Percentiles rank a stretch among this genome's conserved stretches.
These are phyloP conservation scores for Eulithis prunata DNA, from an alignment of 2,888 invertebrate genomes.

Conservation along the genomic window DNA sequence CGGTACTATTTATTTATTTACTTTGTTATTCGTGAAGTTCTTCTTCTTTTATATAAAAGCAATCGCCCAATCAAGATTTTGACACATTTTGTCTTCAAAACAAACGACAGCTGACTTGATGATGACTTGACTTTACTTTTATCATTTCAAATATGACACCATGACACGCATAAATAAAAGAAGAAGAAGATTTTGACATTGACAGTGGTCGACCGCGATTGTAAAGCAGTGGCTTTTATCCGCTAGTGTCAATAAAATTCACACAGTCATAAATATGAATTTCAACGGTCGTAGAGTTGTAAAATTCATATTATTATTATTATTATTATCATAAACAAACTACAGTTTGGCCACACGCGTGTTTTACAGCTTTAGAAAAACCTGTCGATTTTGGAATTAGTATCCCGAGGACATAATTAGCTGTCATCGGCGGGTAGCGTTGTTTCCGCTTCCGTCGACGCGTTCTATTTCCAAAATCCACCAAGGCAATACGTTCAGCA, in stretches of 20 bases:
- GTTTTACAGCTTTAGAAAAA: slow-evolving; percentile 60
- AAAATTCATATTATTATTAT: slow-evolving; percentile 77
- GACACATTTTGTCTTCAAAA: no score
- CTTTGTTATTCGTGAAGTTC: slow-evolving; percentile 60
- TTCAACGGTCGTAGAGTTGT: slow-evolving; percentile 67
- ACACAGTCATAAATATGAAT: slow-evolving; percentile 71
- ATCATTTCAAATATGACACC: no score
- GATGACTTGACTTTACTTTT: no score
- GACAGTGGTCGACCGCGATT: slow-evolving; percentile 59
- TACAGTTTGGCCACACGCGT: slow-evolving; percentile 46
- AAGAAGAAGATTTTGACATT: slow-evolving; percentile 52
- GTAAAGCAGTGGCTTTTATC: slow-evolving; percentile 57
- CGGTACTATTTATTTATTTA: slow-evolving; percentile 49
- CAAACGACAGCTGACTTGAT: no score
- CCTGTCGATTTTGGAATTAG: slow-evolving; percentile 78
- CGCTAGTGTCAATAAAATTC: slow-evolving; percentile 68
- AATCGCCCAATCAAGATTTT: slow-evolving; percentile 61
- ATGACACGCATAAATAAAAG: no score
- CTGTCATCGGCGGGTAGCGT: slow-evolving; percentile 77
- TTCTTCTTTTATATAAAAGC: slow-evolving; percentile 49
- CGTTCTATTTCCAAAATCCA: slow-evolving; percentile 80
- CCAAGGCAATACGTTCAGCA: slow-evolving; percentile 55
- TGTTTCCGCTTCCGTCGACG: slow-evolving; percentile 79
- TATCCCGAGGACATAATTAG: slow-evolving; percentile 77
- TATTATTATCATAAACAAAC: slow-evolving; percentile 74